A percentile compares a stretch with the other conserved stretches of the same genome.
phyloP scores from a whole-genome alignment of 1,140 invertebrate genomes.

The Philopotamus ludificatus region DNA sequence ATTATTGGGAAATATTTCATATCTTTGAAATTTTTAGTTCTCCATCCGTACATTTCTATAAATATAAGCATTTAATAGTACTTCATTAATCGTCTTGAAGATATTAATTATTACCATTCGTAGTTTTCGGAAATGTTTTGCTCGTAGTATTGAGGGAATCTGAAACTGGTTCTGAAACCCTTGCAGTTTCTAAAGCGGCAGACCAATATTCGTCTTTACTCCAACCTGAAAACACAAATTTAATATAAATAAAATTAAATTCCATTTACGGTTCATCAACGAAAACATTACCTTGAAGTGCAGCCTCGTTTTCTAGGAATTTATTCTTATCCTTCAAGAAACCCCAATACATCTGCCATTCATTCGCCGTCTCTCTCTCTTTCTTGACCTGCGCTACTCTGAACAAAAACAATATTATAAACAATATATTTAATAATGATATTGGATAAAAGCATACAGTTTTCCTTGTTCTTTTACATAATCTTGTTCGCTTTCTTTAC shows the following conservation, averaged over 20 bases:
- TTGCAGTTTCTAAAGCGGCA: constrained; percentile 8
- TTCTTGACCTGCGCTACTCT: constrained; percentile 35
- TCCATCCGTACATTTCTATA: constrained; percentile 33
- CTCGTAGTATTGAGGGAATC: background rate
- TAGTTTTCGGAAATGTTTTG: background rate
- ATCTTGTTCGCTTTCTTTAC: constrained; percentile 2
- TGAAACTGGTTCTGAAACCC: background rate
- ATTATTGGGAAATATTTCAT: constrained; percentile 11
- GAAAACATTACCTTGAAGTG: constrained; percentile 21
- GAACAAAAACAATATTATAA: too few relatives aligned
- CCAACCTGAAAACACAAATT: constrained; percentile 10
- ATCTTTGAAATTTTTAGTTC: constrained; percentile 20
- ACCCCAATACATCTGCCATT: constrained; percentile 36
- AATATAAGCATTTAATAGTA: too few relatives aligned
- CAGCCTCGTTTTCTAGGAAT: constrained; percentile 33
- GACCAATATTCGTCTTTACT: constrained; percentile 35
- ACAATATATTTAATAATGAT: too few relatives aligned
- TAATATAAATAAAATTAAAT: too few relatives aligned
- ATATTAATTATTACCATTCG: constrained; percentile 3
- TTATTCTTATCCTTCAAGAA: constrained; percentile 16
- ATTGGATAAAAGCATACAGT: constrained; percentile 20
- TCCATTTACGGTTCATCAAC: too few relatives aligned
- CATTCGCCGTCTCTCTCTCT: constrained; percentile 30
- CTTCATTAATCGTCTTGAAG: too few relatives aligned
- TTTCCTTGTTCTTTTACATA: constrained; percentile 33